phyloP scores from a whole-genome alignment of 1,140 invertebrate genomes.

The Potamilus streckersoni region DNA sequence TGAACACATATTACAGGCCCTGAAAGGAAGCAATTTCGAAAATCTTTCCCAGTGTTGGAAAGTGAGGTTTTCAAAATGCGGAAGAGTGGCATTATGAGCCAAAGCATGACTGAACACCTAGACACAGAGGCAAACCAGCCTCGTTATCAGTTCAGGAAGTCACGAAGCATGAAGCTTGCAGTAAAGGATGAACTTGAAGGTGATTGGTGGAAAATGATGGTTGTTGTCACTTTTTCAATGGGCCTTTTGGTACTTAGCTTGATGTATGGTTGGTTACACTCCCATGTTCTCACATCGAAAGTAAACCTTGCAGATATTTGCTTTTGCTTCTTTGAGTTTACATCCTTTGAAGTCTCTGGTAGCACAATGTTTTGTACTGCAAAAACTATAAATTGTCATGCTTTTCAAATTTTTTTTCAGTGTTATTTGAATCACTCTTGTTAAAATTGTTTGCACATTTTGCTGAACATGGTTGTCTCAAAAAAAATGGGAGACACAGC shows the following conservation, averaged over 20 bases:
- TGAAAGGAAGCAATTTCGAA: conserved; percentile 46
- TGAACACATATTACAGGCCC: conserved; percentile 14
- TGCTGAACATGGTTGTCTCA: too few species aligned
- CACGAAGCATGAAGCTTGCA: conserved; percentile 64
- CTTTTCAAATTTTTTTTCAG: too few species aligned
- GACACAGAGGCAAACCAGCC: conserved; percentile 40
- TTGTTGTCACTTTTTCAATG: neutral
- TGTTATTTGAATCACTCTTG: too few species aligned
- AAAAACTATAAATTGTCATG: too few species aligned
- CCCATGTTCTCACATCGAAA: neutral
- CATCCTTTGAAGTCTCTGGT: too few species aligned
- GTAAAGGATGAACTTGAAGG: conserved; percentile 58
- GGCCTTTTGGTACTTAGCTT: conserved; percentile 3
- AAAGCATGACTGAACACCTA: conserved; percentile 36
- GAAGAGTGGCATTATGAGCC: conserved; percentile 29
- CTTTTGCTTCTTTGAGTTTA: too few species aligned
- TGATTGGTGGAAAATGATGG: conserved; percentile 41
- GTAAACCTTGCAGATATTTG: too few species aligned
- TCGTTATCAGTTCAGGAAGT: conserved; percentile 63
- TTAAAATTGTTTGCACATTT: too few species aligned
- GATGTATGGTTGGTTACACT: conserved; percentile 5
- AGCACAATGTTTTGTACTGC: too few species aligned
- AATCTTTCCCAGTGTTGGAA: conserved; percentile 50
- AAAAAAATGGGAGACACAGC: too few species aligned
- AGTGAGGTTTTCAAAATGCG: conserved; percentile 36